phyloP scores from a whole-genome alignment of 2,888 invertebrate species.

The Homarus gammarus region DNA sequence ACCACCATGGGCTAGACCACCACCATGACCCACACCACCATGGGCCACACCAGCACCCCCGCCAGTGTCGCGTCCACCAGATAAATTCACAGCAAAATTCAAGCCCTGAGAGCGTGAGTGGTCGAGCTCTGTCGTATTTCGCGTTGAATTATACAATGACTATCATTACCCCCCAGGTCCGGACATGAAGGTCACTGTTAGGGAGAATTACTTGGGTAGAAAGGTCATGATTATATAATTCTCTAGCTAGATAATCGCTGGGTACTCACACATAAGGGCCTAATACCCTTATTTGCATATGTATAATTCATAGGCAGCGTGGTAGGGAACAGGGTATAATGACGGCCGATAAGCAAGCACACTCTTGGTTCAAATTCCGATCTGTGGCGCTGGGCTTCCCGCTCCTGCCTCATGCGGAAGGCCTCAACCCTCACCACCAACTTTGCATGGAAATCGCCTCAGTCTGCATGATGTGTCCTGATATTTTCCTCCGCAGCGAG shows the following conservation, averaged over 20 bases:
- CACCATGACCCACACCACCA: too few relatives aligned
- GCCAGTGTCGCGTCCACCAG: neutral
- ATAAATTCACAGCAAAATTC: neutral
- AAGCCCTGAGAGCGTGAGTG: conserved; percentile 6
- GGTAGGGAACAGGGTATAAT: neutral
- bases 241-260: conserved; percentile 14
- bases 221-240: conserved; percentile 52
- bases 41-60: neutral
- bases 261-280: conserved; percentile 51
- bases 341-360: conserved; percentile 4
- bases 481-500: neutral
- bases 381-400: neutral
- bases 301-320: conserved; percentile 32
- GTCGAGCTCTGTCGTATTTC: conserved; percentile 13
- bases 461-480: conserved; percentile 16
- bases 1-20: neutral
- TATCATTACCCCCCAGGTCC: conserved; percentile 5
- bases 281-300: conserved; percentile 59
- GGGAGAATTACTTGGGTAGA: neutral
- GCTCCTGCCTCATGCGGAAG: neutral
- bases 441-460: conserved; percentile 12
- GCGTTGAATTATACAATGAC: conserved; percentile 27
- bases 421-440: neutral
- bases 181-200: conserved; percentile 18
- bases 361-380: neutral